A percentile compares a stretch with the other conserved stretches of the same genome.
Evolutionary conservation across 2,113 vertebrate species (phyloP).

Genomic region (Rafetus swinhoei): DNA sequence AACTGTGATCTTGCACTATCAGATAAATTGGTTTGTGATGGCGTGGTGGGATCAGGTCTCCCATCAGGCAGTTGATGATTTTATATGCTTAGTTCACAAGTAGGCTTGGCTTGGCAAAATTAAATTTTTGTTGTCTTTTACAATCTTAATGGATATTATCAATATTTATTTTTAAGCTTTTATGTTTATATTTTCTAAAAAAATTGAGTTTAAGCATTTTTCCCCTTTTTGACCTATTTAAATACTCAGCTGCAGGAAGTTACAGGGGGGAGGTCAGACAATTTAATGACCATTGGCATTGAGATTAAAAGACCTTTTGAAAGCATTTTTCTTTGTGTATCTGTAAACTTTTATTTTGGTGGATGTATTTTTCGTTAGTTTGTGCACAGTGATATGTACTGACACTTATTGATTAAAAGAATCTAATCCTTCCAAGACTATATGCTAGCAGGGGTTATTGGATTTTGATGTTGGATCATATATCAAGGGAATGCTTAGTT

Average conservation of each 20-base stretch:
- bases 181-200: neutral
- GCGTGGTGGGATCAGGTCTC: neutral
- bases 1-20: neutral
- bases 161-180: neutral
- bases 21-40: accelerated
- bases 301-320: neutral
- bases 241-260: neutral
- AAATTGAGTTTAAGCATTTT: no score
- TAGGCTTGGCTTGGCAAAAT: neutral
- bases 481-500: neutral
- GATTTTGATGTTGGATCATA: neutral
- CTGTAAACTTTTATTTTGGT: neutral
- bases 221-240: neutral
- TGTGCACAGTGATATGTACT: neutral
- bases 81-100: neutral
- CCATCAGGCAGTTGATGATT: neutral
- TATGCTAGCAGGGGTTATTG: neutral
- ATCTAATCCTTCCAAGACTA: neutral
- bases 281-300: neutral
- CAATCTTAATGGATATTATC: neutral
- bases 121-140: neutral
- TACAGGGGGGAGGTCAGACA: neutral
- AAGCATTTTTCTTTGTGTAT: neutral
- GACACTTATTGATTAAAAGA: neutral
- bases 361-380: neutral